These are phyloP conservation scores for Apistogramma diplotaenia DNA, from an alignment of 2,113 vertebrate species.

Conservation along the genomic window DNA sequence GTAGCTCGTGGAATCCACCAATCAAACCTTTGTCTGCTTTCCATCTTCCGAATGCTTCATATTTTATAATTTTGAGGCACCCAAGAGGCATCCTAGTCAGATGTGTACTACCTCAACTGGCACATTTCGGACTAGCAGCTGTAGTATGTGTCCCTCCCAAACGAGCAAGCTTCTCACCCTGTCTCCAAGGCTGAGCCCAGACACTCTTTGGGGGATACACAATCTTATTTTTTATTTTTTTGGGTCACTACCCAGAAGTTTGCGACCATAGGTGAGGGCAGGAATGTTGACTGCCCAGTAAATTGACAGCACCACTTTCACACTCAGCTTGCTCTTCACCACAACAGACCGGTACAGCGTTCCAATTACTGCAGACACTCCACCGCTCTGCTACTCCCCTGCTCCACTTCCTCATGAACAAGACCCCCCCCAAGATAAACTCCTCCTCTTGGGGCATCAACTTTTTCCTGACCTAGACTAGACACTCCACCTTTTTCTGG, in stretches of 20 bases:
- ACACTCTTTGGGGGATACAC: background rate
- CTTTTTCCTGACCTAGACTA: background rate
- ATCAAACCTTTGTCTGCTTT: constrained; percentile 22
- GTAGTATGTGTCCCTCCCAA: background rate
- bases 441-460: background rate
- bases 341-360: background rate
- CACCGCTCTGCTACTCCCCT: background rate
- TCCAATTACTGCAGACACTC: background rate
- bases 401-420: background rate
- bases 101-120: background rate
- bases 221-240: background rate
- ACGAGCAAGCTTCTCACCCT: background rate
- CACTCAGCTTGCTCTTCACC: too few relatives aligned
- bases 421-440: background rate
- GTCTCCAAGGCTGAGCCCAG: too few relatives aligned
- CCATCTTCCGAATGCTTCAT: background rate
- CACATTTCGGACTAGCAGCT: background rate
- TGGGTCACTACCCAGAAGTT: background rate
- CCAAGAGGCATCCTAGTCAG: background rate
- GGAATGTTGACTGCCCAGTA: background rate
- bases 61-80: background rate
- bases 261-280: background rate
- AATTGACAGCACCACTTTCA: background rate
- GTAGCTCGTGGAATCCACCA: constrained; percentile 28
- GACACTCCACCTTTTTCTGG: background rate